Percentiles rank a stretch among this genome's conserved stretches.
These are phyloP conservation scores for Falco concolor DNA, from an alignment of 2,797 vertebrate species.

Conservation along the genomic window DNA sequence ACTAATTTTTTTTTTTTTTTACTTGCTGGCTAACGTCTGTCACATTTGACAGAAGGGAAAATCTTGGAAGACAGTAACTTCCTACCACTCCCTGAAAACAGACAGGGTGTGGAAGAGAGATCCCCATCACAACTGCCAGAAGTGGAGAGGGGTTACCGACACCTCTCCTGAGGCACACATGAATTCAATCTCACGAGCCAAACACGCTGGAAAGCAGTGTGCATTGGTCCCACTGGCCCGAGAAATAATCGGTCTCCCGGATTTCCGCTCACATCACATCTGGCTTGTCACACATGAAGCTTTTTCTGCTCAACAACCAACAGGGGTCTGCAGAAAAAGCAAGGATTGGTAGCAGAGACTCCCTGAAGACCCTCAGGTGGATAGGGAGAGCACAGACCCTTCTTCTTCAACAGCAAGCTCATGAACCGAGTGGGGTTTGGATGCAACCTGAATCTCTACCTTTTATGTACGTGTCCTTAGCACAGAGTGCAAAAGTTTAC, in stretches of 20 bases:
- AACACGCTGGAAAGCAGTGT: accelerated
- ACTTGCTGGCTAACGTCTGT: not conserved
- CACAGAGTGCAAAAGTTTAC: not conserved
- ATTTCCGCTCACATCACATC: not conserved
- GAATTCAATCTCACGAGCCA: not conserved
- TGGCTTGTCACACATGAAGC: not conserved
- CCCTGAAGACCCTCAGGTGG: not conserved
- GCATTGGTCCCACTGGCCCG: accelerated
- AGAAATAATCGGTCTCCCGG: not conserved
- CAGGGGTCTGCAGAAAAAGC: not conserved
- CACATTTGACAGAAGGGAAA: not conserved
- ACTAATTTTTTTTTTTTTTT: not conserved
- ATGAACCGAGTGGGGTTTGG: not conserved
- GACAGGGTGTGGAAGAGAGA: not conserved
- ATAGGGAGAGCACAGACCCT: not conserved
- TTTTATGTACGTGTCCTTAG: not conserved
- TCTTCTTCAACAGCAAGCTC: not conserved
- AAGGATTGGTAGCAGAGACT: not conserved
- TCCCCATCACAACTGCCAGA: not conserved
- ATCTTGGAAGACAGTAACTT: not conserved
- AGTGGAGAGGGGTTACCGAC: not conserved
- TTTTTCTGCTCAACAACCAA: not conserved
- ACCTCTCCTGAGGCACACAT: not conserved
- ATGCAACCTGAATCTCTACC: not conserved
- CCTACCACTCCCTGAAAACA: not conserved